These are phyloP conservation scores for Bergia puertoricense DNA, from an alignment of 92 coral and sea anemone species.

Conservation along the genomic window DNA sequence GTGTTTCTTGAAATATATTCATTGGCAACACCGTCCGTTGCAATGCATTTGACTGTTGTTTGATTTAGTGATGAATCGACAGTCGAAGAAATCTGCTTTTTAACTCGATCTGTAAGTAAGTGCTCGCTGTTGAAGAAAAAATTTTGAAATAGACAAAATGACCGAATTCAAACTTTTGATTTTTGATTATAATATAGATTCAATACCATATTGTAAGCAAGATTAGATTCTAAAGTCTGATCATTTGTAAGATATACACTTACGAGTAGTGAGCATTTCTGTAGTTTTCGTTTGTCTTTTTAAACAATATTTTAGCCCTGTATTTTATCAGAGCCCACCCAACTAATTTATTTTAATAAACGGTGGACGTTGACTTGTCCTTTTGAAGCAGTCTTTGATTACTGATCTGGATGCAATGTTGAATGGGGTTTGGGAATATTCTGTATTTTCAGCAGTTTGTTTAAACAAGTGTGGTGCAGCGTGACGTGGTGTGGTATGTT, in stretches of 20 bases:
- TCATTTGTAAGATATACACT: not conserved
- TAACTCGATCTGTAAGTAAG: too few relatives aligned
- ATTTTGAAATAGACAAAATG: not conserved
- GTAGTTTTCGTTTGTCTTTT: constrained; percentile 26
- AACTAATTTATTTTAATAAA: constrained; percentile 65
- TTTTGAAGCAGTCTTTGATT: not conserved
- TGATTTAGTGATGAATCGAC: too few relatives aligned
- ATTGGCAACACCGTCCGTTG: too few relatives aligned
- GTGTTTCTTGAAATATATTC: too few relatives aligned
- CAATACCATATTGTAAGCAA: not conserved
- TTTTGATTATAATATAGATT: not conserved
- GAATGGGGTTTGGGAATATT: not conserved
- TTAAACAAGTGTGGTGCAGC: too few relatives aligned
- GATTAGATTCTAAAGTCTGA: constrained; percentile 9
- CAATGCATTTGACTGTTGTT: too few relatives aligned
- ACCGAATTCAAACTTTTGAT: not conserved
- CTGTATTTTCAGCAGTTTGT: too few relatives aligned
- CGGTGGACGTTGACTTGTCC: constrained; percentile 15
- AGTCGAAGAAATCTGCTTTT: too few relatives aligned
- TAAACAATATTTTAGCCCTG: constrained; percentile 34
- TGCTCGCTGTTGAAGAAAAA: not conserved
- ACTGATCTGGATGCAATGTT: not conserved
- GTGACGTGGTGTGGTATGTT: too few relatives aligned
- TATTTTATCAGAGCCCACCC: constrained; percentile 63
- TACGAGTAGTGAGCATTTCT: constrained; percentile 26